A percentile compares a stretch with the other conserved stretches of the same genome.
These are phyloP conservation scores for Crotalus horridus DNA, from an alignment of 2,113 vertebrate genomes.

Conservation along the genomic window DNA sequence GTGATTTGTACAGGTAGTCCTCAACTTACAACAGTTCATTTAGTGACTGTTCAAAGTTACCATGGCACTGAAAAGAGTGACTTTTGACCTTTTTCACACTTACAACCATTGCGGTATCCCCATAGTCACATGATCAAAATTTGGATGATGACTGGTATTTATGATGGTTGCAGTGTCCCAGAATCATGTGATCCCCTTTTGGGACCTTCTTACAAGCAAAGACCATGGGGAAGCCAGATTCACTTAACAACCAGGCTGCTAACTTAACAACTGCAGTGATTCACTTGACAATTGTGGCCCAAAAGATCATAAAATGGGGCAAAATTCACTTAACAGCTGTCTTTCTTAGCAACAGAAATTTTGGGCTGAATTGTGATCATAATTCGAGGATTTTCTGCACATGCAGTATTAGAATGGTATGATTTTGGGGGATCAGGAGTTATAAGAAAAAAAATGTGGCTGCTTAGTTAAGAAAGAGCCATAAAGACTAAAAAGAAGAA, in stretches of 20 bases:
- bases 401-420: not conserved
- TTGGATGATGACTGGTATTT: not conserved
- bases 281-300: not conserved
- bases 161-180: not conserved
- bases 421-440: not conserved
- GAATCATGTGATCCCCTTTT: not conserved
- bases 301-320: not conserved
- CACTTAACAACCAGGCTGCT: not conserved
- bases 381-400: not conserved
- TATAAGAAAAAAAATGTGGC: not conserved
- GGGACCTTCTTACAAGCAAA: not conserved
- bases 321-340: not conserved
- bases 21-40: not conserved
- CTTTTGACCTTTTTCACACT: not conserved
- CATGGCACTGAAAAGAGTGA: not conserved
- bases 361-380: not conserved
- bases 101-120: not conserved
- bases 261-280: not conserved
- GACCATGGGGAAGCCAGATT: not conserved
- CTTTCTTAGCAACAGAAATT: not conserved
- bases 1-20: not conserved
- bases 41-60: not conserved
- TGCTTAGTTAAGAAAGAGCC: not conserved
- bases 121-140: not conserved
- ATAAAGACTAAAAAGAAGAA: not conserved